Conservation (phyloP, 2,797 vertebrate species). For the Pitangus sulphuratus region DNA sequence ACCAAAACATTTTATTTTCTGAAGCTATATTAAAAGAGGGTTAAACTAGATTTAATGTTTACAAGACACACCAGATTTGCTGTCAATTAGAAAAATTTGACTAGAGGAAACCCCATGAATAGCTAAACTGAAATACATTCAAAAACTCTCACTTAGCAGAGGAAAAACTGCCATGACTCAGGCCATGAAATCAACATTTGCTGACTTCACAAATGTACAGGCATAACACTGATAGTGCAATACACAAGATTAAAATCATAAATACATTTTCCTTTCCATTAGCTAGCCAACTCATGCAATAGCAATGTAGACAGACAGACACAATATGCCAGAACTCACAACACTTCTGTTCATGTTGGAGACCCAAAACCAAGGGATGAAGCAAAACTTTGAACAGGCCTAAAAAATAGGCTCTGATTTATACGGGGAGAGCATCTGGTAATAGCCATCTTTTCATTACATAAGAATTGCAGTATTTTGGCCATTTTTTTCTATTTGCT, state of each 20-base stretch:
- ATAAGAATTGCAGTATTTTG: background rate
- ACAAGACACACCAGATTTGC: background rate
- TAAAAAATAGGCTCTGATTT: background rate
- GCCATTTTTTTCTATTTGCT: background rate
- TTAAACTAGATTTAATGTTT: background rate
- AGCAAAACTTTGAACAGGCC: background rate
- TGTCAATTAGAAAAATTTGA: background rate
- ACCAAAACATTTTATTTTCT: background rate
- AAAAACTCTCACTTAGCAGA: background rate
- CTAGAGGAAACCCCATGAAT: background rate
- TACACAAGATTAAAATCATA: background rate
- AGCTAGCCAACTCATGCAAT: background rate
- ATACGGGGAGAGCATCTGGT: background rate
- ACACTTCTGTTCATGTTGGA: background rate
- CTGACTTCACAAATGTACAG: background rate
- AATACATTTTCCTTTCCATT: background rate
- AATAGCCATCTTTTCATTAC: background rate
- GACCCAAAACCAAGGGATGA: background rate
- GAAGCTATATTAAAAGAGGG: background rate
- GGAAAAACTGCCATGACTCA: background rate
- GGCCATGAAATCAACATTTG: background rate
- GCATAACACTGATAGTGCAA: background rate
- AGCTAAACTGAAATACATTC: background rate
- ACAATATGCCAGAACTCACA: background rate
- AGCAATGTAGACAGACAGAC: background rate